Percentiles rank a stretch among this genome's conserved stretches.
Conservation (phyloP, 2,888 invertebrate genomes). For the Hydriomena furcata region DNA sequence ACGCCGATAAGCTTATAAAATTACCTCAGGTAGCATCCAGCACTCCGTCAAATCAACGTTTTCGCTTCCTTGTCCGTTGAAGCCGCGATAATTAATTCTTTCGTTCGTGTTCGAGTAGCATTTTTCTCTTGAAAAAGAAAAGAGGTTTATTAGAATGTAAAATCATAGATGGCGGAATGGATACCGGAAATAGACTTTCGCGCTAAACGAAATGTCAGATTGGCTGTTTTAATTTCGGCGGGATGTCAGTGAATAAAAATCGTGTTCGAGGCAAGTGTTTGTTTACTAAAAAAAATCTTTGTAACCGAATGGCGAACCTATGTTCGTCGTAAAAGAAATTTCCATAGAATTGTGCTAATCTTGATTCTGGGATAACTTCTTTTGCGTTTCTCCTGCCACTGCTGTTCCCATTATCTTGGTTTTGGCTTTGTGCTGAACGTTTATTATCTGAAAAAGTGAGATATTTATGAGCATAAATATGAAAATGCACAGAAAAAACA, state of each 20-base stretch:
- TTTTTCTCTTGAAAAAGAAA: slow-evolving; percentile 65
- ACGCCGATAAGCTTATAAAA: background rate
- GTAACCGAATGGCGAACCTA: slow-evolving; percentile 50
- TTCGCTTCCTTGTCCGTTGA: slow-evolving; percentile 67
- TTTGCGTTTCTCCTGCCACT: slow-evolving; percentile 78
- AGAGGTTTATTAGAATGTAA: slow-evolving; percentile 20
- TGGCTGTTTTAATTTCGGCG: slow-evolving; percentile 3
- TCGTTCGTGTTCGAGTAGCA: slow-evolving; percentile 69
- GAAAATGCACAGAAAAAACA: too few species aligned
- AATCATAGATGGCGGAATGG: slow-evolving; percentile 14
- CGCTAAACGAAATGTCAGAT: slow-evolving; percentile 25
- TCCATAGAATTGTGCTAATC: slow-evolving; percentile 83
- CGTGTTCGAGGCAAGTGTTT: slow-evolving; percentile 6
- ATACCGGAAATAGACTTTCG: slow-evolving; percentile 14
- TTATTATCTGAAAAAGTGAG: slow-evolving; percentile 52
- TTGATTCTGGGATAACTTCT: slow-evolving; percentile 86
- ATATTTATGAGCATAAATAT: background rate
- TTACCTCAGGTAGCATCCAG: slow-evolving; percentile 85
- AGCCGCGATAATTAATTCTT: slow-evolving; percentile 56
- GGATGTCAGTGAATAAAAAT: slow-evolving; percentile 20
- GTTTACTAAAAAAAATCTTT: slow-evolving; percentile 21
- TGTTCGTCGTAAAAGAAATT: slow-evolving; percentile 81
- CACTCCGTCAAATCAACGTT: slow-evolving; percentile 81
- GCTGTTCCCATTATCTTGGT: slow-evolving; percentile 64
- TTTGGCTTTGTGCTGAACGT: slow-evolving; percentile 56